phyloP scores from a whole-genome alignment of 2,113 vertebrate species.

The Albula goreensis region DNA sequence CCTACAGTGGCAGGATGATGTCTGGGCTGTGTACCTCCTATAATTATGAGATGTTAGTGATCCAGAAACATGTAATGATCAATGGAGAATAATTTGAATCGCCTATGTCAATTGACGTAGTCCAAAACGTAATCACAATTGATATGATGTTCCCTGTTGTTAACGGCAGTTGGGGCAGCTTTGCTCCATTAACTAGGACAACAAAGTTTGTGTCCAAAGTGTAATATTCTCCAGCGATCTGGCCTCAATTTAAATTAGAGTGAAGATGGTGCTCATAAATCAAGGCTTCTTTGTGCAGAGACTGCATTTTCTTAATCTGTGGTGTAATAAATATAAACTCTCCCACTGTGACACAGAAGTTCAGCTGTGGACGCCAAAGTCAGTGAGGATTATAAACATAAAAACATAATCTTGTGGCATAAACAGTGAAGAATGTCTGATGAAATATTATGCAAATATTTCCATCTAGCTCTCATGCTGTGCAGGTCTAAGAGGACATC shows the following conservation, averaged over 20 bases:
- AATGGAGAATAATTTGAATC: background rate
- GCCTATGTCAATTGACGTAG: background rate
- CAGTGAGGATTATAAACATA: background rate
- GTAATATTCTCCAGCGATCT: background rate
- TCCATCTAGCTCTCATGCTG: conserved; percentile 2
- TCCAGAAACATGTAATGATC: background rate
- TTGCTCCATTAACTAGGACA: background rate
- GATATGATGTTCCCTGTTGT: background rate
- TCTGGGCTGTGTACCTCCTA: background rate
- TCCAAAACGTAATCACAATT: too few relatives aligned
- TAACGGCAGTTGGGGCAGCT: background rate
- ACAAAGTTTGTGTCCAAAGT: background rate
- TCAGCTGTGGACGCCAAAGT: background rate
- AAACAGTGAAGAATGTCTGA: background rate
- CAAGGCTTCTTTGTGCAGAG: background rate
- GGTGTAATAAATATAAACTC: background rate
- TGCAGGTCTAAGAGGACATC: background rate
- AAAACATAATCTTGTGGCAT: background rate
- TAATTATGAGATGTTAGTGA: background rate
- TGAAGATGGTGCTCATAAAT: background rate
- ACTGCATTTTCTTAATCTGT: background rate
- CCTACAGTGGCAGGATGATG: background rate
- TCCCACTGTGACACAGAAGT: background rate
- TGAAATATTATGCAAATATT: conserved; percentile 21
- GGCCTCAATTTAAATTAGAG: conserved; percentile 3